Evolutionary conservation across 2,113 vertebrate genomes (phyloP).

Genomic region (Microcebus murinus): DNA sequence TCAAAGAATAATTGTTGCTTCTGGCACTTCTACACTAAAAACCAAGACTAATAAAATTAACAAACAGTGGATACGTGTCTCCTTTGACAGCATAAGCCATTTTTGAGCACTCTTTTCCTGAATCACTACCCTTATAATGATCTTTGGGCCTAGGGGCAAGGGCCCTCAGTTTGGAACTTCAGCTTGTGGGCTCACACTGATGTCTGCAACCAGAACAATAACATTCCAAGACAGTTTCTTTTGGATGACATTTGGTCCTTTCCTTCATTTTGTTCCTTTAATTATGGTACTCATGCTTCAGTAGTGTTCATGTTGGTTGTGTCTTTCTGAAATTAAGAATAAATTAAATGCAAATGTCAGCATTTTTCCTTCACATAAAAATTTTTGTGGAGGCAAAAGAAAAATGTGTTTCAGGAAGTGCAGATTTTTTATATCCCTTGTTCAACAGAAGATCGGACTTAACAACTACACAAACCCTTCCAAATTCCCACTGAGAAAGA

Average conservation of each 20-base stretch:
- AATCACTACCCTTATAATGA: background rate
- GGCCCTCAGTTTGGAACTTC: background rate
- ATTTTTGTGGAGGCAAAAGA: background rate
- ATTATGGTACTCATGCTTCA: background rate
- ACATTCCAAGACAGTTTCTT: slow-evolving; percentile 6
- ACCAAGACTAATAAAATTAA: background rate
- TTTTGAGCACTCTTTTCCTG: background rate
- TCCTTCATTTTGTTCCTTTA: slow-evolving; percentile 23
- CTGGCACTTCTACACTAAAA: background rate
- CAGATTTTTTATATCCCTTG: background rate
- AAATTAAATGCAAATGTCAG: slow-evolving; percentile 7
- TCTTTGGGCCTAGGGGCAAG: background rate
- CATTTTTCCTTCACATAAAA: background rate
- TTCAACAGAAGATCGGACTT: background rate
- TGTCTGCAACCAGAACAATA: background rate
- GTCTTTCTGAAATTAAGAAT: slow-evolving; percentile 46
- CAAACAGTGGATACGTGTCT: background rate
- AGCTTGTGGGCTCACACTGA: background rate
- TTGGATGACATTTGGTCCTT: background rate
- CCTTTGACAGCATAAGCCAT: background rate
- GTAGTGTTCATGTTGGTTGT: background rate
- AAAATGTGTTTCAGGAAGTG: background rate
- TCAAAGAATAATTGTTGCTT: background rate
- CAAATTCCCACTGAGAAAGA: background rate
- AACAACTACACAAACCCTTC: background rate